These are phyloP conservation scores for Ladona fulva DNA, from an alignment of 1,140 invertebrate species.

Conservation along the genomic window DNA sequence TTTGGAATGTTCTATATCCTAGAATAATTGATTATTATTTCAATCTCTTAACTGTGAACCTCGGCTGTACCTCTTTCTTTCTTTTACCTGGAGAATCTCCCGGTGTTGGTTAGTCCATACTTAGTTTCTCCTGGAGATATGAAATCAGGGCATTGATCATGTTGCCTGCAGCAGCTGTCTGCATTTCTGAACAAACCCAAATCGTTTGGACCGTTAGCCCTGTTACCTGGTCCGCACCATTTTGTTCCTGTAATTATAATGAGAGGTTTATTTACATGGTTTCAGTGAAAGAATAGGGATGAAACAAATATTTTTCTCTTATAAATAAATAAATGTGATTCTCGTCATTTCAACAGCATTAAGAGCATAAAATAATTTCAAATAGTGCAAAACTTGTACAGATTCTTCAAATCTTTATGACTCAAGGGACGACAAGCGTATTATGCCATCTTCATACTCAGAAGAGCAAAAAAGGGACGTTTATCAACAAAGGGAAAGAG, in stretches of 20 bases:
- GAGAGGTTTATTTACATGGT: too few species aligned
- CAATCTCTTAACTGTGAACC: slow-evolving; percentile 17
- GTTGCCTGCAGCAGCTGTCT: slow-evolving; percentile 66
- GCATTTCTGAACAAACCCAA: slow-evolving; percentile 53
- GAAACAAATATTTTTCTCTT: too few species aligned
- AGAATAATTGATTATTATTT: background rate
- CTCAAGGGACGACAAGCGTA: too few species aligned
- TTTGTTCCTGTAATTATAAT: slow-evolving; percentile 37
- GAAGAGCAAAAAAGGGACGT: too few species aligned
- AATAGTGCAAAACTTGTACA: too few species aligned
- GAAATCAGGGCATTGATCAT: slow-evolving; percentile 61
- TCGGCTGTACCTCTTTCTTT: slow-evolving; percentile 26
- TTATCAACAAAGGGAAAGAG: too few species aligned
- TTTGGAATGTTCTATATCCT: slow-evolving; percentile 10
- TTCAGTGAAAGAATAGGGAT: too few species aligned
- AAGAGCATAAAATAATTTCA: too few species aligned
- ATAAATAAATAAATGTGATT: too few species aligned
- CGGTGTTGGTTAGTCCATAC: slow-evolving; percentile 51
- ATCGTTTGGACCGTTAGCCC: slow-evolving; percentile 55
- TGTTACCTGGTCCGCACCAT: slow-evolving; percentile 66
- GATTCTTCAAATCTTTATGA: too few species aligned
- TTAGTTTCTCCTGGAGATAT: slow-evolving; percentile 48
- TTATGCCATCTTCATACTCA: too few species aligned
- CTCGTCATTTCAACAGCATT: too few species aligned
- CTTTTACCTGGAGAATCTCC: slow-evolving; percentile 41